Evolutionary conservation across 2,888 invertebrate genomes (phyloP), one percentile per base, ranked within the genome.

Genomic region (Caenorhabditis afra): DNA sequence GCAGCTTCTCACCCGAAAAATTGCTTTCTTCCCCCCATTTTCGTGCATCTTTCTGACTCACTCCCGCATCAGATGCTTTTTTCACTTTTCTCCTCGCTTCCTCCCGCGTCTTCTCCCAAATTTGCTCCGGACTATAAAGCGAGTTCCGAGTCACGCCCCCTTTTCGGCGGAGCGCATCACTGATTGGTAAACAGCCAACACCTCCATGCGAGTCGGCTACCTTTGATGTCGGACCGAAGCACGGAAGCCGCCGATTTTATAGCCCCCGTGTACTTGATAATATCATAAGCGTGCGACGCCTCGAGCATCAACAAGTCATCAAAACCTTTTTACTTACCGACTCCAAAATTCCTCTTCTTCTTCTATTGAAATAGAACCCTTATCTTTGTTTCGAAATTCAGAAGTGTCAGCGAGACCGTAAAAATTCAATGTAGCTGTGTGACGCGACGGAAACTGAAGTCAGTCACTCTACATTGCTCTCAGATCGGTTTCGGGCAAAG

Each of bases 191-290:
- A 73, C 73, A 73, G n/a, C 50, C 57, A 49, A 73, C 73, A 73
- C 73, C 73, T 73, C 73, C 73, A 58, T 73, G 73, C 57, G 49
- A 29, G 64, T 58, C 73, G 73, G 73, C 50, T 64, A 55, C 73
- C 73, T 73, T 73, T 73, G 73, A 73, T 35, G 73, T 73, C 29
- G 73, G 55, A 50, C 58, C 58, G 73, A 49, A 73, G 73, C 64
- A 73, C 73, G 73, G 73, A 73, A 73, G 73, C 73, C 70, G 62
- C 62, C 41, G 64, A 50, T 73, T 71, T 73, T 64, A 73, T 73
- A 73, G 73, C 64, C 64, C 18, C 50, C 47, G 41, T 58, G 64
- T 73, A 73, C 73, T 64, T 73, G 73, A 73, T 65, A 71, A 71
- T 73, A 73, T 65, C 73, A 73, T 73, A 45, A 58, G 58, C 58